Evolutionary conservation across 2,113 vertebrate species (phyloP).

Genomic region (Chionomys nivalis): DNA sequence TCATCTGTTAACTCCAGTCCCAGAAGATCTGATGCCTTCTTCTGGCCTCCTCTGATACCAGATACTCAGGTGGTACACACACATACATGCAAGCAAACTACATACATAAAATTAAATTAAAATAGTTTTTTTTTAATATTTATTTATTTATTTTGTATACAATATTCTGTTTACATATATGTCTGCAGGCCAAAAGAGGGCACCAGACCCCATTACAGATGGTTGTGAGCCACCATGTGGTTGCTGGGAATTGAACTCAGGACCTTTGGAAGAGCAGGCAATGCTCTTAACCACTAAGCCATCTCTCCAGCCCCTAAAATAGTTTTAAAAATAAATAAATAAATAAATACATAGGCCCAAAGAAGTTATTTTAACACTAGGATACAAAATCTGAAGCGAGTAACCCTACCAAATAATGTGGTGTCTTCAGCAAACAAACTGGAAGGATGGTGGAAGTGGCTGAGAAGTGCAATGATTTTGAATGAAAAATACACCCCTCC

Average conservation of each 20-base stretch:
- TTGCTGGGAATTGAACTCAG: no score
- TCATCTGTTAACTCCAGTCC: background rate
- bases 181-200: no score
- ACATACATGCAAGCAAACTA: background rate
- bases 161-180: no score
- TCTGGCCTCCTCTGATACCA: background rate
- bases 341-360: background rate
- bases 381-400: background rate
- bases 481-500: background rate
- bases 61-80: background rate
- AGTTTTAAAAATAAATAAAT: background rate
- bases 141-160: no score
- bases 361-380: background rate
- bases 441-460: background rate
- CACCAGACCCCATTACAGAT: no score
- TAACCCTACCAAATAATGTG: background rate
- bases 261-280: no score
- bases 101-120: background rate
- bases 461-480: background rate
- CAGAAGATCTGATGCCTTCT: background rate
- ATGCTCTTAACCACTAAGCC: no score
- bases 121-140: background rate
- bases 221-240: no score
- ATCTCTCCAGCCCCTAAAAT: no score
- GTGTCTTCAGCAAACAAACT: background rate